Percentiles rank a stretch among this genome's conserved stretches.
These are phyloP conservation scores for Mus spretus DNA, from an alignment of 2,797 vertebrate species.

Conservation along the genomic window DNA sequence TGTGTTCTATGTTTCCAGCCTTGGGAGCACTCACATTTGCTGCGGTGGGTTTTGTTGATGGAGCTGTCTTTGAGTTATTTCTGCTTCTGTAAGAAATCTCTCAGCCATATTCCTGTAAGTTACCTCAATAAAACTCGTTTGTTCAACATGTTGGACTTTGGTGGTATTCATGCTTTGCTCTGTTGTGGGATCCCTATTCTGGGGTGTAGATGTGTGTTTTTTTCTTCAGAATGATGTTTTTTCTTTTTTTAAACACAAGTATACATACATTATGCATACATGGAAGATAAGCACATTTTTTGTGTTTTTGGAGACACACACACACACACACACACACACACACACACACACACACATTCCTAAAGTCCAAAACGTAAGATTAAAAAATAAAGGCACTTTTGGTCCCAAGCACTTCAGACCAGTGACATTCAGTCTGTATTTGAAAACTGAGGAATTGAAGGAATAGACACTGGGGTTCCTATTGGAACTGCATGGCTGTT, in stretches of 20 bases:
- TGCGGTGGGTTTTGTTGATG: neutral
- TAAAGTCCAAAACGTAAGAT: neutral
- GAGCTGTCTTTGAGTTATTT: neutral
- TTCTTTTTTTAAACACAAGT: neutral
- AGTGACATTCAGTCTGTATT: neutral
- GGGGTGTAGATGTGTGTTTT: neutral
- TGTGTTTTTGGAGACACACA: neutral
- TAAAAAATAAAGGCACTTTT: neutral
- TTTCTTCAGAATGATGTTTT: neutral
- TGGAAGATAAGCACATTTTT: neutral
- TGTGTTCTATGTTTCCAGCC: neutral
- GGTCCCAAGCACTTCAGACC: neutral
- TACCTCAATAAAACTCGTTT: neutral
- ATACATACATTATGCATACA: neutral
- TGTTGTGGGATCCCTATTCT: neutral
- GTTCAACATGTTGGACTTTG: neutral
- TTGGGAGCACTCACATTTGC: neutral
- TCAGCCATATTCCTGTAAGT: neutral
- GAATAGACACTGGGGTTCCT: neutral
- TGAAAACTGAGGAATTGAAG: neutral
- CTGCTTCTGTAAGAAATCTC: neutral
- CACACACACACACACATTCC: neutral
- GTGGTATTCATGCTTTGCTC: neutral
- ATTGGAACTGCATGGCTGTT: neutral
- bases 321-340: neutral